Evolutionary conservation across 2,113 vertebrate genomes (phyloP).

Genomic region (Mastomys coucha): DNA sequence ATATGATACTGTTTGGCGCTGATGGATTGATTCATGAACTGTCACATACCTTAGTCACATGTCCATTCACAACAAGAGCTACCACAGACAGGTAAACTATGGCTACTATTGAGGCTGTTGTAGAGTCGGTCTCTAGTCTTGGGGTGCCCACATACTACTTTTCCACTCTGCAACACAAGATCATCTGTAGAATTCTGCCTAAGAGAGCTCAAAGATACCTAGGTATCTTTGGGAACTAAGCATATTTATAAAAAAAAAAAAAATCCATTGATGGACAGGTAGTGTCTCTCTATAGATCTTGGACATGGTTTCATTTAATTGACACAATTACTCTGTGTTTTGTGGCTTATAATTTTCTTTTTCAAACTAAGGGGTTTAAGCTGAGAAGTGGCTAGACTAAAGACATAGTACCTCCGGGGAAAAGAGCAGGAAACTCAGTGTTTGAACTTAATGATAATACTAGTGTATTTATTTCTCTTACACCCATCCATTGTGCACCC

Average conservation of each 20-base stretch:
- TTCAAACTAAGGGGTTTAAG: not conserved
- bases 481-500: not conserved
- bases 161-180: not conserved
- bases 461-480: not conserved
- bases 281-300: not conserved
- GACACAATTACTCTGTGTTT: not conserved
- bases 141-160: rapidly evolving
- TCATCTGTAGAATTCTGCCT: not conserved
- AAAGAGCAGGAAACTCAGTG: not conserved
- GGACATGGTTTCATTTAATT: not conserved
- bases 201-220: rapidly evolving
- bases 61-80: not conserved
- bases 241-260: not conserved
- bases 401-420: not conserved
- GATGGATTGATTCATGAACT: not conserved
- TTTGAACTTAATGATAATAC: not conserved
- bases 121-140: not conserved
- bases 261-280: not conserved
- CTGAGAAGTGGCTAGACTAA: not conserved
- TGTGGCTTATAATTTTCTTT: not conserved
- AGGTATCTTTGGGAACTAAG: not conserved
- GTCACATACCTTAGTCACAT: not conserved
- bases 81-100: not conserved
- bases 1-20: not conserved
- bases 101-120: not conserved